These are phyloP conservation scores for Grantiella picta DNA, from an alignment of 2,113 vertebrate species.

Conservation along the genomic window DNA sequence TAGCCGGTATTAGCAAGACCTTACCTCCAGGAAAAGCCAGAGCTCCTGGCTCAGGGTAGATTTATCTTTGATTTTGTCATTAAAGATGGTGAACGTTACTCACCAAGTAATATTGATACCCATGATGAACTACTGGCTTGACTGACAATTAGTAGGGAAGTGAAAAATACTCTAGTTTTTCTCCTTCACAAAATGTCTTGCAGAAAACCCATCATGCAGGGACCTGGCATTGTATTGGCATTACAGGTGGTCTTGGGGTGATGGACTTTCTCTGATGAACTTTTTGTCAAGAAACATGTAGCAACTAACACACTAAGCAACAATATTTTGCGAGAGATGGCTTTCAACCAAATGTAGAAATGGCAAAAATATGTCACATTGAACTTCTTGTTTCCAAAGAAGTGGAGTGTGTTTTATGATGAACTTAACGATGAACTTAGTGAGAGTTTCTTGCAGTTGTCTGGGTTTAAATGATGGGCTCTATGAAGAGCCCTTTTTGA, in stretches of 20 bases:
- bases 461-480: background rate
- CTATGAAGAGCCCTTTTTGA: background rate
- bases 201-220: background rate
- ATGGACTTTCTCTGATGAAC: background rate
- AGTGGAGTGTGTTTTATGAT: background rate
- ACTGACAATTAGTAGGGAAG: background rate
- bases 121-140: background rate
- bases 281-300: background rate
- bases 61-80: background rate
- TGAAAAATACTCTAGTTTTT: background rate
- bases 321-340: rapidly evolving
- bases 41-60: background rate
- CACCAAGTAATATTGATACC: background rate
- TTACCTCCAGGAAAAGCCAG: background rate
- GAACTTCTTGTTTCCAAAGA: background rate
- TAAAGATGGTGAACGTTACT: background rate
- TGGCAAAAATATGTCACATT: background rate
- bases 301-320: background rate
- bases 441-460: background rate
- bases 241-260: background rate
- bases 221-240: background rate
- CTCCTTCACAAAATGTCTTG: background rate
- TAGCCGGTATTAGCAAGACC: background rate
- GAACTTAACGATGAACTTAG: background rate
- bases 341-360: background rate